Evolutionary conservation across 2,113 vertebrate genomes (phyloP).

Genomic region (Formicarius rufipectus): DNA sequence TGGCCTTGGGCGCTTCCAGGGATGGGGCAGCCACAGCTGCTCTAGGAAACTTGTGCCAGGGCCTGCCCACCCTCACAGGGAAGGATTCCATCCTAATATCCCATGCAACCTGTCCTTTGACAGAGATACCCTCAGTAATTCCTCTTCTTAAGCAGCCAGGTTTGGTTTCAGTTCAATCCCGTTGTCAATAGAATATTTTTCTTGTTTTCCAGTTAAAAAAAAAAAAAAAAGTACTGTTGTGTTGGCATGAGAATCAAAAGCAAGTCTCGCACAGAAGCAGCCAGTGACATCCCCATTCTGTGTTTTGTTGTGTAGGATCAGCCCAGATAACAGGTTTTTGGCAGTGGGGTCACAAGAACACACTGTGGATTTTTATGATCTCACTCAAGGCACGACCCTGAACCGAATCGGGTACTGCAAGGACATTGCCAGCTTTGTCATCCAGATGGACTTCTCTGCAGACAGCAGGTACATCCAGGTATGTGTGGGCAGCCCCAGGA

Average conservation of each 20-base stretch:
- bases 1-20: neutral
- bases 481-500: neutral
- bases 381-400: constrained; percentile 90
- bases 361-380: constrained; percentile 95
- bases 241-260: neutral
- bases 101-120: neutral
- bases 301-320: constrained; percentile 80
- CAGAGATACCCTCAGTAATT: neutral
- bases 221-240: neutral
- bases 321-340: constrained; percentile 90
- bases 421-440: constrained; percentile 90
- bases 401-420: constrained; percentile 95
- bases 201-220: neutral
- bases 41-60: neutral
- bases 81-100: neutral
- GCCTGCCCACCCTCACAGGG: neutral
- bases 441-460: constrained; percentile 96
- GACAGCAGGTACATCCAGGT: constrained; percentile 94
- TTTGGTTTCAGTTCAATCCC: neutral
- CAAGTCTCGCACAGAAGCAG: neutral
- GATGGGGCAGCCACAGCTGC: neutral
- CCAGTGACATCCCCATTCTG: neutral
- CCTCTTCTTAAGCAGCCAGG: neutral
- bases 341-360: constrained; percentile 91
- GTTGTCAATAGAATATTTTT: neutral